Conservation (phyloP, 2,797 vertebrate genomes). For the Lagodon rhomboides region DNA sequence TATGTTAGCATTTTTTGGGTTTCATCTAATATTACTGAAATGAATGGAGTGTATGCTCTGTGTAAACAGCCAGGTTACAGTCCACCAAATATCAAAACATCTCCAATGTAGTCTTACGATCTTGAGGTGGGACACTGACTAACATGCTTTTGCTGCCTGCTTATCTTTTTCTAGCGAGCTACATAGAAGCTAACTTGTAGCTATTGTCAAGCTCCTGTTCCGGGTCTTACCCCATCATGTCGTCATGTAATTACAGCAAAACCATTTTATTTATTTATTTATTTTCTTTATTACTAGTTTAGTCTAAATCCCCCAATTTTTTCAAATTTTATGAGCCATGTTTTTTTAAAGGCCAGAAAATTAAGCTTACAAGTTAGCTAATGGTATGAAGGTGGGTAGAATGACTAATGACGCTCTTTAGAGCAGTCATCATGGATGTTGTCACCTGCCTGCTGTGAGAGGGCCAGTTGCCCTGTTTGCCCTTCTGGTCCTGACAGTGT, state of each 20-base stretch:
- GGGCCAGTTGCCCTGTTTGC: not conserved
- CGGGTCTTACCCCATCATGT: not conserved
- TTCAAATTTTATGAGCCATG: too few relatives aligned
- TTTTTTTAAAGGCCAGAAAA: too few relatives aligned
- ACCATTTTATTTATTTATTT: too few relatives aligned
- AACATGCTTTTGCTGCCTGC: not conserved
- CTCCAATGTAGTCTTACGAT: not conserved
- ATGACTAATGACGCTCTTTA: too few relatives aligned
- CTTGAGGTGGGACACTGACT: too few relatives aligned
- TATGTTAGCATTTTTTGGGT: not conserved
- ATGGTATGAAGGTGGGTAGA: not conserved
- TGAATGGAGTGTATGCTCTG: not conserved
- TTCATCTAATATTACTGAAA: not conserved
- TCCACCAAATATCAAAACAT: not conserved
- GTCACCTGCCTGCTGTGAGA: not conserved
- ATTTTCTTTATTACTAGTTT: too few relatives aligned
- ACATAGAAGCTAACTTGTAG: not conserved
- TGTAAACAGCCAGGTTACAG: not conserved
- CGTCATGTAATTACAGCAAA: not conserved
- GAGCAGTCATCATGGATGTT: not conserved
- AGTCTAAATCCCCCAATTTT: not conserved
- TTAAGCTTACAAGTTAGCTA: not conserved
- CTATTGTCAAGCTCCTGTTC: not conserved
- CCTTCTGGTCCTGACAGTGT: not conserved
- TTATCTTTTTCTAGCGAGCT: not conserved